A percentile compares a stretch with the other conserved stretches of the same genome.
These are phyloP conservation scores for Catocala fraxini DNA, from an alignment of 2,888 invertebrate species.

Conservation along the genomic window DNA sequence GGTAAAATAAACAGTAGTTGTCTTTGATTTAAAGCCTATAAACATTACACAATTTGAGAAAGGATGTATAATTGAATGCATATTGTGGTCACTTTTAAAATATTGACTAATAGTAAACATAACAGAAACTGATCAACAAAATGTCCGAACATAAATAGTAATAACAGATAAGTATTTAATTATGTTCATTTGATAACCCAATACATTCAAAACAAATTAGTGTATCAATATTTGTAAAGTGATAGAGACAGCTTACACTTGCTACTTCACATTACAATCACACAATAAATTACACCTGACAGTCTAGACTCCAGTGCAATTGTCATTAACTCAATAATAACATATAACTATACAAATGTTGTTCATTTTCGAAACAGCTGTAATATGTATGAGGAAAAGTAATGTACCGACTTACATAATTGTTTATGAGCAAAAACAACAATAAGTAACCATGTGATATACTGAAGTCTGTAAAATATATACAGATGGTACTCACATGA, in stretches of 20 bases:
- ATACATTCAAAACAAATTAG: conserved; percentile 4
- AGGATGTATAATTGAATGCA: too few relatives aligned
- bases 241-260: conserved; percentile 29
- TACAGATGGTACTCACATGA: too few relatives aligned
- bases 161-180: neutral
- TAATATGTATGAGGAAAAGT: neutral
- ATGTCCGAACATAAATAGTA: too few relatives aligned
- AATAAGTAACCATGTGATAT: neutral
- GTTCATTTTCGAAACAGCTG: neutral
- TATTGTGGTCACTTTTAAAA: too few relatives aligned
- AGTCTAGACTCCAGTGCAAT: conserved; percentile 13
- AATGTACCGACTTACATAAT: neutral
- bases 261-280: neutral
- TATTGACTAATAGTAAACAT: neutral
- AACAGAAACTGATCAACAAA: neutral
- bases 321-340: conserved; percentile 6
- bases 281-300: conserved; percentile 24
- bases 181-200: neutral
- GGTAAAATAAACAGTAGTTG: too few relatives aligned
- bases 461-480: too few relatives aligned
- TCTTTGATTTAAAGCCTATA: too few relatives aligned
- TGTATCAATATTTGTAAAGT: conserved; percentile 27
- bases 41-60: too few relatives aligned
- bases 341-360: neutral
- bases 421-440: neutral